Percentiles rank a stretch among this genome's conserved stretches.
phyloP scores from a whole-genome alignment of 2,888 invertebrate species.

The Noctua comes region DNA sequence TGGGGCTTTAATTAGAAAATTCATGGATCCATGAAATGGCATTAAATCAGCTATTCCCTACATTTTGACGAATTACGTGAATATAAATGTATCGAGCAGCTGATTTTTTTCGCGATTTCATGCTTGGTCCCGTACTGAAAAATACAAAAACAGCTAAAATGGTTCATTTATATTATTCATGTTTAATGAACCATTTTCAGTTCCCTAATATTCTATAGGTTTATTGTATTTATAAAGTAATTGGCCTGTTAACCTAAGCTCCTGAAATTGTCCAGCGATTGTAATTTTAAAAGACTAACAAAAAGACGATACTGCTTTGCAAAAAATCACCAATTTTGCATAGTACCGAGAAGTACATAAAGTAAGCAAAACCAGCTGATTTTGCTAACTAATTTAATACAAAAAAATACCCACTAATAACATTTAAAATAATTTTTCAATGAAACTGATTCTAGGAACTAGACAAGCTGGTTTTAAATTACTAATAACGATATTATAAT shows the following conservation, averaged over 20 bases:
- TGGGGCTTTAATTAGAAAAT: not conserved
- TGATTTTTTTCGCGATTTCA: not conserved
- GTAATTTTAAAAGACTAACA: not conserved
- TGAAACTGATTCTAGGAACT: not conserved
- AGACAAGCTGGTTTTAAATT: conserved; percentile 25
- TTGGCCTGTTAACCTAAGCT: not conserved
- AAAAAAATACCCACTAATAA: not conserved
- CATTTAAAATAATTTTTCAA: conserved; percentile 1
- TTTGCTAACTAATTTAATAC: not conserved
- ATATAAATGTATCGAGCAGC: not conserved
- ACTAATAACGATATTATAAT: conserved; percentile 26
- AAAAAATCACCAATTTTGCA: not conserved
- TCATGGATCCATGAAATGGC: not conserved
- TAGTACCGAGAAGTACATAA: not conserved
- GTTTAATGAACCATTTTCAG: no score
- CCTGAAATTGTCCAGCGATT: not conserved
- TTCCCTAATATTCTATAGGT: no score
- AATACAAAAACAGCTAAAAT: no score
- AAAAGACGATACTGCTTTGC: not conserved
- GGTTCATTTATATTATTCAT: no score
- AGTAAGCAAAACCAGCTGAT: not conserved
- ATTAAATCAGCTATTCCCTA: not conserved
- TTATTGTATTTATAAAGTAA: not conserved
- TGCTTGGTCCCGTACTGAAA: not conserved
- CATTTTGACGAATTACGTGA: not conserved